These are phyloP conservation scores for Acleris emargana DNA, from an alignment of 2,888 invertebrate species.

Conservation along the genomic window DNA sequence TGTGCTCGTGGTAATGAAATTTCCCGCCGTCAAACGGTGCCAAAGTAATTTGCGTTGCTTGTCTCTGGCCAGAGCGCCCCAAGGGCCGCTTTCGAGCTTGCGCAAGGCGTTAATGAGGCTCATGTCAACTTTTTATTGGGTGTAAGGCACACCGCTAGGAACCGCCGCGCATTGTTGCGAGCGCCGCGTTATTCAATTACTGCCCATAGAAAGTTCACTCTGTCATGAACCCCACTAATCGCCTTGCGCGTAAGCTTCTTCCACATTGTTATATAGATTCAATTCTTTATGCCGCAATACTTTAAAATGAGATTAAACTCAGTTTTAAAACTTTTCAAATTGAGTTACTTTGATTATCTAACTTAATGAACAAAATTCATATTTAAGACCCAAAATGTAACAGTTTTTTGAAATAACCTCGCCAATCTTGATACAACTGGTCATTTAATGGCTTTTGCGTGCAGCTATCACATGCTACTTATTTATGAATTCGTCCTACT, in stretches of 20 bases:
- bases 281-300: too few species aligned
- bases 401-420: constrained; percentile 1
- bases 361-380: neutral
- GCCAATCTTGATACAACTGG: constrained; percentile 9
- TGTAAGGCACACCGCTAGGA: constrained; percentile 61
- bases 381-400: neutral
- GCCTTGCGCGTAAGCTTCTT: constrained; percentile 8
- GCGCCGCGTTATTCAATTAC: constrained; percentile 37
- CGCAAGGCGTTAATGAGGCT: constrained; percentile 80
- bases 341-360: neutral
- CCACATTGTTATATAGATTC: constrained; percentile 1
- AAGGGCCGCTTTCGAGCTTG: constrained; percentile 83
- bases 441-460: constrained; percentile 6
- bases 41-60: constrained; percentile 83
- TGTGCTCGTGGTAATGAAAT: constrained; percentile 84
- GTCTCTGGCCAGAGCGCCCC: constrained; percentile 78
- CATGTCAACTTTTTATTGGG: constrained; percentile 69
- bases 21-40: constrained; percentile 84
- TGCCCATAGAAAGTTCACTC: constrained; percentile 34
- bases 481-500: constrained; percentile 29
- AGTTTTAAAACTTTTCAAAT: neutral
- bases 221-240: constrained; percentile 10
- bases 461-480: constrained; percentile 18
- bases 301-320: too few species aligned
- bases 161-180: constrained; percentile 48